phyloP scores from a whole-genome alignment of 1,140 invertebrate genomes.

The Drosophila nikananu region DNA sequence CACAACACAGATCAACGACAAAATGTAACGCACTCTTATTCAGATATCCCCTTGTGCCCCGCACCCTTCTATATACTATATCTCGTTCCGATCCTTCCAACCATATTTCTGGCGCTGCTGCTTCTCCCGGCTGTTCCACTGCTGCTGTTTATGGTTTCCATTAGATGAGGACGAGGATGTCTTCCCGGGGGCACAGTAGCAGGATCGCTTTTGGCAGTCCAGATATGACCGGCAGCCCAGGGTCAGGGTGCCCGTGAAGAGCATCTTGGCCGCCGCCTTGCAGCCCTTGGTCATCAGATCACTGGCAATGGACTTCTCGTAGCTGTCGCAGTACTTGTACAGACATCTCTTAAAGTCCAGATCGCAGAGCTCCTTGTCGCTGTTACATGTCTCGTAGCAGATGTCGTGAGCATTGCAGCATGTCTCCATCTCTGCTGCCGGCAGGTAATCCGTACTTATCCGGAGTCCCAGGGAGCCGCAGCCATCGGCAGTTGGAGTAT shows the following conservation, averaged over 20 bases:
- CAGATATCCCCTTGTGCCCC: slow-evolving; percentile 18
- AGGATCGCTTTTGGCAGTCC: slow-evolving; percentile 92
- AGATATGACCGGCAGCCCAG: slow-evolving; percentile 93
- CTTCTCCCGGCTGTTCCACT: slow-evolving; percentile 65
- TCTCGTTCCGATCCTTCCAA: slow-evolving; percentile 81
- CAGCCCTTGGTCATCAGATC: slow-evolving; percentile 90
- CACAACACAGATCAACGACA: slow-evolving; percentile 52
- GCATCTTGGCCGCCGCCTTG: slow-evolving; percentile 92
- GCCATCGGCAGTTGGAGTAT: slow-evolving; percentile 91
- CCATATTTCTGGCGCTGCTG: slow-evolving; percentile 77
- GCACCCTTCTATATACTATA: slow-evolving; percentile 48
- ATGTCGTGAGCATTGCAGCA: slow-evolving; percentile 95
- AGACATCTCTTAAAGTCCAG: slow-evolving; percentile 94
- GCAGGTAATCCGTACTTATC: slow-evolving; percentile 91
- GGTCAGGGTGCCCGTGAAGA: slow-evolving; percentile 92
- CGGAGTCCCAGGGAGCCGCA: slow-evolving; percentile 92
- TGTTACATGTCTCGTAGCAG: slow-evolving; percentile 96
- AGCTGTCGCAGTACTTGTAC: slow-evolving; percentile 92
- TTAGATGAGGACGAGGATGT: slow-evolving; percentile 30
- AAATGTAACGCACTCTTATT: slow-evolving; percentile 46
- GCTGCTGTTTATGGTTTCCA: slow-evolving; percentile 27
- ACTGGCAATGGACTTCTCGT: slow-evolving; percentile 87
- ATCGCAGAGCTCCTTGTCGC: slow-evolving; percentile 94
- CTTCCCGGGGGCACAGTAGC: slow-evolving; percentile 87
- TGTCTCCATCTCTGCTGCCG: slow-evolving; percentile 91